phyloP scores from a whole-genome alignment of 2,888 invertebrate species.

The Tipula vernalis region DNA sequence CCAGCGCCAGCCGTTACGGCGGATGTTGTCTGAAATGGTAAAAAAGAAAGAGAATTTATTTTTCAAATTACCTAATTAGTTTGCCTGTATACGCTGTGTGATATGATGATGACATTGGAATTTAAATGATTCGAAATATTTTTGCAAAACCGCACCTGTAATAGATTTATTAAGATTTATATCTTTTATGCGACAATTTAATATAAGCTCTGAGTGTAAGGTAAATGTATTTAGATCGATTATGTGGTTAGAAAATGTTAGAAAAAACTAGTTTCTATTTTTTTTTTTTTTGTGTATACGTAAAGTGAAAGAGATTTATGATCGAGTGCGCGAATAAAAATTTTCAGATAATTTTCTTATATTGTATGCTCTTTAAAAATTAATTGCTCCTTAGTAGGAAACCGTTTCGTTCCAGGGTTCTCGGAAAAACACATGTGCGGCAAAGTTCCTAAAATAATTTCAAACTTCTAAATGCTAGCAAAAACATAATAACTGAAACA shows the following conservation, averaged over 20 bases:
- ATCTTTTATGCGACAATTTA: neutral
- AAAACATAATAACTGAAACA: no score
- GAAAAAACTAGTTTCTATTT: neutral
- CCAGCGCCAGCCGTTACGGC: slow-evolving; percentile 32
- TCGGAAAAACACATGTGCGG: no score
- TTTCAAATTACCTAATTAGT: neutral
- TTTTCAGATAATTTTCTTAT: neutral
- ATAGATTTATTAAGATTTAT: neutral
- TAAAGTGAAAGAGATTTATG: neutral
- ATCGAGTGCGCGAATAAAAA: neutral
- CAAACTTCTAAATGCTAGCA: no score
- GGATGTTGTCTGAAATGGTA: slow-evolving; percentile 22
- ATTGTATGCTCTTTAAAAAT: neutral
- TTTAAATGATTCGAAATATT: neutral
- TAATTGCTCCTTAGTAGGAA: no score
- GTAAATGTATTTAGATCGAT: neutral
- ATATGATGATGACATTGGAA: neutral
- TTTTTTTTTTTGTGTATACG: neutral
- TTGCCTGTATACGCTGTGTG: neutral
- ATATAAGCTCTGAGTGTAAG: neutral
- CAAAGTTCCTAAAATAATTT: no score
- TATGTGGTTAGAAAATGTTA: neutral
- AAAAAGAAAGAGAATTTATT: neutral
- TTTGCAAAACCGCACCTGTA: neutral
- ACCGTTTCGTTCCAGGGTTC: no score